Percentiles rank a stretch among this genome's conserved stretches.
Conservation (phyloP, 1,140 invertebrate genomes). For the Idris sp. region DNA sequence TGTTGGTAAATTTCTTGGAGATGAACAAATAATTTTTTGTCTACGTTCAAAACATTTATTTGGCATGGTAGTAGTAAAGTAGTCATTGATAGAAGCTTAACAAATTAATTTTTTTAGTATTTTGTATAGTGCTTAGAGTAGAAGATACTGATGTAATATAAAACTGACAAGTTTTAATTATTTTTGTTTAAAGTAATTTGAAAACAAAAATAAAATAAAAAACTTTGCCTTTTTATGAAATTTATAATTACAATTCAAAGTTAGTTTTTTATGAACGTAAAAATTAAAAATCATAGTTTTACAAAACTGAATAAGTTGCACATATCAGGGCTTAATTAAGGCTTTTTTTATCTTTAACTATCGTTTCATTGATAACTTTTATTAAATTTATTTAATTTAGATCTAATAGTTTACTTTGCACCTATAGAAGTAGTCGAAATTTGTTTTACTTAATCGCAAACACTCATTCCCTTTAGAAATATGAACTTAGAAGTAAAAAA, state of each 20-base stretch:
- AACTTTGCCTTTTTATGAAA: too few species aligned
- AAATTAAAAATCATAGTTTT: too few species aligned
- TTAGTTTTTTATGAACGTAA: too few species aligned
- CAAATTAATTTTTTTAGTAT: constrained; percentile 40
- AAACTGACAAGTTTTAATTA: too few species aligned
- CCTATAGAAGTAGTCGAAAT: constrained; percentile 16
- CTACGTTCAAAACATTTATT: constrained; percentile 24
- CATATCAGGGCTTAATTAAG: constrained; percentile 18
- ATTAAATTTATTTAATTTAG: too few species aligned
- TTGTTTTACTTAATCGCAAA: constrained; percentile 15
- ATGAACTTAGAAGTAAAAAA: constrained; percentile 1
- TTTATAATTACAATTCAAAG: too few species aligned
- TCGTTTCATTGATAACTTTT: too few species aligned
- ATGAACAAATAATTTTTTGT: constrained; percentile 53
- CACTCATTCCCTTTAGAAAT: constrained; percentile 19
- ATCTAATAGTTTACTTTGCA: constrained; percentile 11
- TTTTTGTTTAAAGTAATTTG: too few species aligned
- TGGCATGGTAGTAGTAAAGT: constrained; percentile 59
- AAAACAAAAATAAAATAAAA: too few species aligned
- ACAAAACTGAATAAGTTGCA: constrained; percentile 13
- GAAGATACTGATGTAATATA: too few species aligned
- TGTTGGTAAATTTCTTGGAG: constrained; percentile 61
- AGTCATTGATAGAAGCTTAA: constrained; percentile 48
- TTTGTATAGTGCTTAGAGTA: too few species aligned
- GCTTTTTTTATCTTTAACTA: too few species aligned